Percentiles rank a stretch among this genome's conserved stretches.
Evolutionary conservation across 2,797 vertebrate genomes (phyloP).

Genomic region (Streptopelia turtur): DNA sequence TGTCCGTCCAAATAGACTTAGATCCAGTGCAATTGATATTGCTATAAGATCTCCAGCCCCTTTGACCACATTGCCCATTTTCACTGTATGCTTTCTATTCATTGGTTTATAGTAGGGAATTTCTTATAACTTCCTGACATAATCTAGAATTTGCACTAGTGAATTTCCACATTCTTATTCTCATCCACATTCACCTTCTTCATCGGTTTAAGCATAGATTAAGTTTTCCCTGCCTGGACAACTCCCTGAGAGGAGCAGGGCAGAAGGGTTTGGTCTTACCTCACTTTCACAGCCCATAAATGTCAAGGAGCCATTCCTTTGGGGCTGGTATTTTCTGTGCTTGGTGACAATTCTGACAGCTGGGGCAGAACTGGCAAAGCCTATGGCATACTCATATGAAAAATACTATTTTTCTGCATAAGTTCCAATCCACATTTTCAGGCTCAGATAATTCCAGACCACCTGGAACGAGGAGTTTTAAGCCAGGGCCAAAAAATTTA

Average conservation of each 20-base stretch:
- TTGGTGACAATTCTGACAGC: constrained; percentile 41
- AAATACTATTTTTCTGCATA: constrained; percentile 10
- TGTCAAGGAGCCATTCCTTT: constrained; percentile 1
- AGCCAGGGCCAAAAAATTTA: not conserved
- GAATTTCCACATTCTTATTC: not conserved
- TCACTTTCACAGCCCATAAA: constrained; percentile 34
- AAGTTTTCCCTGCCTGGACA: not conserved
- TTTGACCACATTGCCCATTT: not conserved
- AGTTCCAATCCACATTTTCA: constrained; percentile 31
- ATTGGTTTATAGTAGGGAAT: not conserved
- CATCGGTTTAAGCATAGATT: not conserved
- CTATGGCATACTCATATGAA: not conserved
- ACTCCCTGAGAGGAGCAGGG: not conserved
- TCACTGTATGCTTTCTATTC: not conserved
- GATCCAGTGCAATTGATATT: not conserved
- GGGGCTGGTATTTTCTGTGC: constrained; percentile 26
- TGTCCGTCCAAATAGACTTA: not conserved
- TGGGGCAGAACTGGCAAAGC: not conserved
- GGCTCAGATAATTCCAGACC: constrained; percentile 18
- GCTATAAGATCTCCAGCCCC: not conserved
- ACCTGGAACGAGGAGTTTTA: not conserved
- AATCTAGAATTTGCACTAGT: not conserved
- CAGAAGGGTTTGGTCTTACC: not conserved
- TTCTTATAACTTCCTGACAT: not conserved
- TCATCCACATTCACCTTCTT: not conserved